Evolutionary conservation across 35 echinoderm and acorn worm species (phyloP).

Genomic region (Amphiura filiformis): DNA sequence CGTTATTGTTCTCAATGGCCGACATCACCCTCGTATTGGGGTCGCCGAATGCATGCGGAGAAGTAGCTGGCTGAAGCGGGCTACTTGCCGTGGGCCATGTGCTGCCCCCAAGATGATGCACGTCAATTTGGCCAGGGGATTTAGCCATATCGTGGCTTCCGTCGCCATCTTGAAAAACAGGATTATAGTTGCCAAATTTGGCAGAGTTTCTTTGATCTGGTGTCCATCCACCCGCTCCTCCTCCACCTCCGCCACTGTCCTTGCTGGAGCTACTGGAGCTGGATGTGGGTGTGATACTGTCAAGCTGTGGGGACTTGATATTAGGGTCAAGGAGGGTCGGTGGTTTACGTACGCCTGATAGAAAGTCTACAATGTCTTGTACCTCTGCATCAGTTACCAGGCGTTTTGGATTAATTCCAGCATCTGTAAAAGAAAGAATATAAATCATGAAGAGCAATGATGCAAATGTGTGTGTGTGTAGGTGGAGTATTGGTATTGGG

Average conservation of each 20-base stretch:
- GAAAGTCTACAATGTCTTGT: conserved; percentile 73
- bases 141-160: conserved; percentile 19
- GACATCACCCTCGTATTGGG: neutral
- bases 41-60: neutral
- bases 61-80: neutral
- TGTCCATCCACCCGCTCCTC: conserved; percentile 23
- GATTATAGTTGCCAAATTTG: conserved; percentile 76
- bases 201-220: conserved; percentile 25
- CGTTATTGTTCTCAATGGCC: conserved; percentile 34
- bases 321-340: conserved; percentile 38
- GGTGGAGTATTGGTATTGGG: too few relatives aligned
- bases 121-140: neutral
- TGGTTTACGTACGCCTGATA: conserved; percentile 65
- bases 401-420: conserved; percentile 23
- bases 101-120: neutral
- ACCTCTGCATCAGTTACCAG: conserved; percentile 78
- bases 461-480: neutral
- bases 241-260: conserved; percentile 49
- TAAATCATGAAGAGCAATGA: neutral
- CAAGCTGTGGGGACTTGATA: conserved; percentile 21
- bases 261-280: conserved; percentile 49
- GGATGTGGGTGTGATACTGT: conserved; percentile 59
- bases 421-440: neutral
- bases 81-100: neutral
- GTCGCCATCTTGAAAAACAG: conserved; percentile 54